These are phyloP conservation scores for Zaprionus lachaisei DNA, from an alignment of 1,140 invertebrate species.

Conservation along the genomic window DNA sequence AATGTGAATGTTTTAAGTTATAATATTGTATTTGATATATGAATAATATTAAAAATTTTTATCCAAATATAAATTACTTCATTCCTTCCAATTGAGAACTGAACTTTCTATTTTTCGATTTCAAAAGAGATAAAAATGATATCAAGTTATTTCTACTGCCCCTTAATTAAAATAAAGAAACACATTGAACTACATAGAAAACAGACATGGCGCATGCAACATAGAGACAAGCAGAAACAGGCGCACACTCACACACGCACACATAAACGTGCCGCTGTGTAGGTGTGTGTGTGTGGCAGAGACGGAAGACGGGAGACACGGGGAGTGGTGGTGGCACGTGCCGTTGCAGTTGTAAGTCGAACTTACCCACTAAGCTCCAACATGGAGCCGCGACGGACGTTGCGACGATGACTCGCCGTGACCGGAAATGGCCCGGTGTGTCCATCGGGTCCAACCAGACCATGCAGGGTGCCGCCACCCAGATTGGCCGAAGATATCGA, in stretches of 20 bases:
- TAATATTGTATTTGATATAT: no score
- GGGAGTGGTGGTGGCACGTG: conserved; percentile 23
- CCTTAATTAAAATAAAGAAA: background rate
- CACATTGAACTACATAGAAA: conserved; percentile 12
- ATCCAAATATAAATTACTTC: no score
- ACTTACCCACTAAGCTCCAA: conserved; percentile 89
- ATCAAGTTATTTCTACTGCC: no score
- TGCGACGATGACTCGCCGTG: conserved; percentile 86
- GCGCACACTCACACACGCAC: conserved; percentile 11
- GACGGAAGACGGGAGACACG: conserved; percentile 18
- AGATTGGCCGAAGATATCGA: conserved; percentile 71
- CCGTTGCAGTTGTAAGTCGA: conserved; percentile 25
- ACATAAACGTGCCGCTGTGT: conserved; percentile 23
- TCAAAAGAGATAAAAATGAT: no score
- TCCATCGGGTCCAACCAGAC: conserved; percentile 62
- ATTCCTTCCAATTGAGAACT: no score
- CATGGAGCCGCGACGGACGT: conserved; percentile 88
- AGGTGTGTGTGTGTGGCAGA: conserved; percentile 21
- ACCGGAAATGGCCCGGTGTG: conserved; percentile 79
- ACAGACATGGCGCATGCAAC: conserved; percentile 24
- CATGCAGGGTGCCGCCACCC: conserved; percentile 31
- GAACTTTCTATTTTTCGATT: no score
- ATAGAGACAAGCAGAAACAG: conserved; percentile 9
- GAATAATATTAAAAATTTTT: no score
- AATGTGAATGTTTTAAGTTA: no score